Base-by-base conservation (phyloP, 1,140 invertebrate genomes). In the Phortica variegata region DNA sequence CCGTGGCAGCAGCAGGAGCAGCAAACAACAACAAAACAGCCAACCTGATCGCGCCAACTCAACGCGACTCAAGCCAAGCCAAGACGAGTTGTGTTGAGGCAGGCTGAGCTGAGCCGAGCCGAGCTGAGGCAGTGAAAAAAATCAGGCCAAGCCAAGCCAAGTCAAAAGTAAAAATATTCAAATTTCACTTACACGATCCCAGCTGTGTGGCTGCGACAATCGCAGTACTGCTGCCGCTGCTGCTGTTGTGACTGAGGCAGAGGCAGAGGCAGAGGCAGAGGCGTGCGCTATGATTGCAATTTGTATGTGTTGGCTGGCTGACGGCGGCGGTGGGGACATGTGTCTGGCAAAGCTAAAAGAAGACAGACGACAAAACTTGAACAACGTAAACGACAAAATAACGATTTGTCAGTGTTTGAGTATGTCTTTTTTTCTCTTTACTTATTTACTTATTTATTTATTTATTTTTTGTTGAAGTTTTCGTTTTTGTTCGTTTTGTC, bases 401-500 rank as follows among this genome's bases (percentile, higher is more conserved):
- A 45, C 63, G 60, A 68, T 68, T 68, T 68, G 63, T 68, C 63
- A 68, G 44, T 36, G 44, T 31, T 38, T 42, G 21, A 40, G 26
- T 33, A 10, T 19, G 41, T 53, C 44, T 37, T 49, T 47, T 33
- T 39, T 47, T 42, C 17, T 46, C 10, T 26, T 26, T 26, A 6
- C 10, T 26, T 26, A 6, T 26, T 26, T 26, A 6, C 59, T 65
- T 56, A 68, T 65, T 65, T 68, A 60, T 66, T 68, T 68, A 60
- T 57, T 68, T 68, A 68, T 62, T 55, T 54, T 56, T 47, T 51
- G 51, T 60, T 43, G 62, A 56, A 57, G 58, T 63, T 62, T 56
- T 68, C 36, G 63, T 47, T 50, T 53, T 58, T 65, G 62, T 65
- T 59, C 61, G 56, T 56, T 59, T 65, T 63, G n/a, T n/a, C n/a